phyloP scores from a whole-genome alignment of 2,113 vertebrate genomes.

The Shinisaurus crocodilurus region DNA sequence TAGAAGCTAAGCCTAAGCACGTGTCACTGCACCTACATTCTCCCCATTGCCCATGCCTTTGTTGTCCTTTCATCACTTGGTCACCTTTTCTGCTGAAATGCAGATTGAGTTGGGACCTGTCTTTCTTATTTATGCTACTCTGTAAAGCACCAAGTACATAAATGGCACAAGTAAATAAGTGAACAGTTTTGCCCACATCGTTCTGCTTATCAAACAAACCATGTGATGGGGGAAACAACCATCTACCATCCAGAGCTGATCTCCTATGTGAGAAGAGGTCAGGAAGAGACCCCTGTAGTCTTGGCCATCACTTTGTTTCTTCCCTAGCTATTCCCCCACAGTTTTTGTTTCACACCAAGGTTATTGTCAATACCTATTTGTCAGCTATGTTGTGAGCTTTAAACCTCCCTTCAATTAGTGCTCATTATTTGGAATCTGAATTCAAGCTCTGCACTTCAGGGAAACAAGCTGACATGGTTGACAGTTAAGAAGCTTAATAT shows the following conservation, averaged over 20 bases:
- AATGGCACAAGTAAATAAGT: neutral
- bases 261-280: neutral
- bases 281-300: neutral
- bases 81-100: neutral
- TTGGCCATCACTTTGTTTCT: neutral
- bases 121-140: neutral
- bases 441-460: neutral
- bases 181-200: neutral
- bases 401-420: conserved; percentile 8
- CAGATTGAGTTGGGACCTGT: neutral
- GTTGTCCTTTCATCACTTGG: neutral
- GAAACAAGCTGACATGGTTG: conserved; percentile 32
- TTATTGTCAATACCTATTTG: neutral
- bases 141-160: neutral
- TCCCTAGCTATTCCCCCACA: too few species aligned
- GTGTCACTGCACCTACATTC: neutral
- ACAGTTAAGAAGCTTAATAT: conserved; percentile 17
- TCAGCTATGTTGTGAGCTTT: conserved; percentile 5
- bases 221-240: too few species aligned
- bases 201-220: neutral
- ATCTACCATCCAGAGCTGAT: neutral
- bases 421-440: neutral
- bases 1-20: neutral
- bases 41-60: neutral
- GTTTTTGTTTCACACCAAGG: neutral